These are phyloP conservation scores for Callocephalon fimbriatum DNA, from an alignment of 2,113 vertebrate genomes.

Conservation along the genomic window DNA sequence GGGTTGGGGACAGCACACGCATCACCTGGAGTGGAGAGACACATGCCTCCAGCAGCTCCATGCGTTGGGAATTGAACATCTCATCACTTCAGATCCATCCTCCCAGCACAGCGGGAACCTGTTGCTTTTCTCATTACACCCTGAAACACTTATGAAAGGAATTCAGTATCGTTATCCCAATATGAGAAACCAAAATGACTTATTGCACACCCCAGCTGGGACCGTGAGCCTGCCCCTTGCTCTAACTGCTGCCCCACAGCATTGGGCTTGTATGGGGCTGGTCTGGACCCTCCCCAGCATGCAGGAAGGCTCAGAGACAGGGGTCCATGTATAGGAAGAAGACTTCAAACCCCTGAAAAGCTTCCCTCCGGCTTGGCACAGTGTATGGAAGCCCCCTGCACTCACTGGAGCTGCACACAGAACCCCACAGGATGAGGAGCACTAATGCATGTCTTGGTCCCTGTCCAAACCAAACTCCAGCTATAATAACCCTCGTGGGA, in stretches of 20 bases:
- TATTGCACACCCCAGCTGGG: not conserved
- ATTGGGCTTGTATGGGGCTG: accelerated
- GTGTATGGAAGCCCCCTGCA: not conserved
- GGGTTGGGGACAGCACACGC: not conserved
- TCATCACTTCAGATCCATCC: not conserved
- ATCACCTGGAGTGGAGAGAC: not conserved
- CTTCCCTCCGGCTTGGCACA: not conserved
- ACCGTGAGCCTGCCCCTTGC: not conserved
- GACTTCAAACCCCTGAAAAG: not conserved
- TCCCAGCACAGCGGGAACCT: not conserved
- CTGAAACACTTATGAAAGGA: not conserved
- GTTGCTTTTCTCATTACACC: not conserved
- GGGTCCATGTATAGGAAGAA: accelerated
- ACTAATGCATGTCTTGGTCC: conserved; percentile 61
- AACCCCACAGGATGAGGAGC: conserved; percentile 53
- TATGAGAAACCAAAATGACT: not conserved
- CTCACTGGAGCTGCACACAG: not conserved
- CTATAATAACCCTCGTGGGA: conserved; percentile 60
- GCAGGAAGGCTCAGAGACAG: accelerated
- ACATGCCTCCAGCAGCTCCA: accelerated
- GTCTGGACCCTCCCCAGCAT: accelerated
- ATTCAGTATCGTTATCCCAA: not conserved
- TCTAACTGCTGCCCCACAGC: not conserved
- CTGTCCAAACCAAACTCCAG: conserved; percentile 44
- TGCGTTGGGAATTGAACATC: not conserved